Conservation (phyloP, 2,113 vertebrate genomes). For the Zonotrichia leucophrys region DNA sequence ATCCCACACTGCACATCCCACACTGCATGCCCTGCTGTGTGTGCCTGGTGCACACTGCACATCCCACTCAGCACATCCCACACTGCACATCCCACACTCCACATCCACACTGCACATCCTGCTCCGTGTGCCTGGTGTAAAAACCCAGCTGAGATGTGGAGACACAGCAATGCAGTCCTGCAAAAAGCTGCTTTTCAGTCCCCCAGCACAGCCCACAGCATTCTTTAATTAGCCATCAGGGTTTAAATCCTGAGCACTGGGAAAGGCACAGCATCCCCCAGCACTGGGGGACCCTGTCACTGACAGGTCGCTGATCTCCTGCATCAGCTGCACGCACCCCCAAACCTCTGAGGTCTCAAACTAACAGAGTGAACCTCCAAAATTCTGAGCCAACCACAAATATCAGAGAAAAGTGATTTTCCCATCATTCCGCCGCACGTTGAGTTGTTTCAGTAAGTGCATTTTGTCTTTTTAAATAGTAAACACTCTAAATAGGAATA, state of each 20-base stretch:
- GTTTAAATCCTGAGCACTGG: fast-evolving
- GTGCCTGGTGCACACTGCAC: no score
- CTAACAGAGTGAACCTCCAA: neutral
- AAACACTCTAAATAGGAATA: neutral
- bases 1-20: no score
- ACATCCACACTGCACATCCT: neutral
- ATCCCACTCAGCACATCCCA: no score
- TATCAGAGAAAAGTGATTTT: fast-evolving
- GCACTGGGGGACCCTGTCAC: fast-evolving
- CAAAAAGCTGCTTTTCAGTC: neutral
- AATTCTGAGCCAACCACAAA: fast-evolving
- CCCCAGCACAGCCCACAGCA: fast-evolving
- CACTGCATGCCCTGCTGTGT: no score
- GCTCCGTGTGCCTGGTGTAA: neutral
- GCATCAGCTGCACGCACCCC: fast-evolving
- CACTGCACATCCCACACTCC: no score
- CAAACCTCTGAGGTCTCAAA: fast-evolving
- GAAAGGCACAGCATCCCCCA: neutral
- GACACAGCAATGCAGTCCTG: neutral
- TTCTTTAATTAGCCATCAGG: fast-evolving
- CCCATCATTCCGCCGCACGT: fast-evolving
- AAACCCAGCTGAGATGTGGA: neutral
- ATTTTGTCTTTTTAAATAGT: neutral
- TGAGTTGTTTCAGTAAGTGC: neutral
- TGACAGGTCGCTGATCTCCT: neutral